phyloP scores from a whole-genome alignment of 1,140 invertebrate species.

The Lineus longissimus region DNA sequence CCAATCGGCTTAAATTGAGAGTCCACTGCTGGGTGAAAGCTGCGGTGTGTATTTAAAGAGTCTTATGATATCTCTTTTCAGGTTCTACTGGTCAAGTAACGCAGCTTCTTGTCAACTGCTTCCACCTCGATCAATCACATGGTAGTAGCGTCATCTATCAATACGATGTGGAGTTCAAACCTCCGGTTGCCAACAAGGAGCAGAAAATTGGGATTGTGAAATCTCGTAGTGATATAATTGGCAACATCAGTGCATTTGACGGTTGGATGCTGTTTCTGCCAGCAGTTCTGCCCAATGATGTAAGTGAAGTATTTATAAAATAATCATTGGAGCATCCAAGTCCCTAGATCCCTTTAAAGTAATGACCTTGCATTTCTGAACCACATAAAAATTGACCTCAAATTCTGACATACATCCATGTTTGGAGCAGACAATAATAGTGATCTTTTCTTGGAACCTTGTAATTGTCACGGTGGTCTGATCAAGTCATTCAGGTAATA shows the following conservation, averaged over 20 bases:
- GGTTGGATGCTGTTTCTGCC: constrained; percentile 43
- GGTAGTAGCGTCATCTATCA: constrained; percentile 75
- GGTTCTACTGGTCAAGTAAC: constrained; percentile 57
- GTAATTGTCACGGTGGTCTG: background rate
- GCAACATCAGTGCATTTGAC: constrained; percentile 41
- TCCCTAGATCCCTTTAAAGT: background rate
- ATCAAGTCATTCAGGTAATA: background rate
- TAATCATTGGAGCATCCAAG: background rate
- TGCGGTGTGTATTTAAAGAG: background rate
- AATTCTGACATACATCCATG: background rate
- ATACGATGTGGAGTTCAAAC: constrained; percentile 76
- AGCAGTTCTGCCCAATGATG: constrained; percentile 26
- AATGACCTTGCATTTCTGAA: background rate
- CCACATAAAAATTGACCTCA: background rate
- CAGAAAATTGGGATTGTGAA: constrained; percentile 62
- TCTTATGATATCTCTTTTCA: constrained; percentile 18
- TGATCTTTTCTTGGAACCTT: background rate
- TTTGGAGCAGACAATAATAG: background rate
- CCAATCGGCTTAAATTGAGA: background rate
- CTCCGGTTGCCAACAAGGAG: constrained; percentile 66
- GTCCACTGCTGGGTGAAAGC: background rate
- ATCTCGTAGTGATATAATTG: constrained; percentile 57
- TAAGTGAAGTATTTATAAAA: too few relatives aligned
- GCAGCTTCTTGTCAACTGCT: constrained; percentile 69
- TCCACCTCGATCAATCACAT: constrained; percentile 61